Base-by-base conservation (phyloP, 2,113 vertebrate species). In the Mirza zaza region DNA sequence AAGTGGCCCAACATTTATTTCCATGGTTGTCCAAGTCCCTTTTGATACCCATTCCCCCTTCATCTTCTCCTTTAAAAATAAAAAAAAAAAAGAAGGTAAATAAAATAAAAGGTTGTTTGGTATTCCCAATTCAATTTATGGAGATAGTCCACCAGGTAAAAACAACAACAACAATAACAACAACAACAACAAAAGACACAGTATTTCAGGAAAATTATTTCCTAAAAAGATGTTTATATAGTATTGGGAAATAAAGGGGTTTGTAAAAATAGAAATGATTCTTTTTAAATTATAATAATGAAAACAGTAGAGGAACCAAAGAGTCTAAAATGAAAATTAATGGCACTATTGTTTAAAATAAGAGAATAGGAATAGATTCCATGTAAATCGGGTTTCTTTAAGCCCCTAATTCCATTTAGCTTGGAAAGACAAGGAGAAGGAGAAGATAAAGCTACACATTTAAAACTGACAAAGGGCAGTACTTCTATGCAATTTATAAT, bases 401-500 rank as follows among this genome's bases (percentile, higher is more conserved):
- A 95, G 81, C 27, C 88, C 55, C 95, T 85, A 92, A 94, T 97
- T 96, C 79, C 84, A 97, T 94, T 98, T 94, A 79, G 68, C 61
- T 93, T 71, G 34, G 65, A 91, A 96, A 95, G 80, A 97, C 79
- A 91, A 77, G 63, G 68, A 91, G 27, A 96, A 96, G 91, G 85
- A 93, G 79, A 96, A 95, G 93, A 97, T 87, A 97, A 96, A 97
- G 91, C 93, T 95, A 97, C 65, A 92, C 63, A 96, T 97, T 96
- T 96, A 97, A 97, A 95, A 95, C 79, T 93, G 96, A 98, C 91
- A 97, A 96, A 93, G 93, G 55, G 45, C 90, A 97, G 90, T 63
- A 90, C 93, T 95, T 97, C 93, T 87, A 65, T 90, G 91, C 93
- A 97, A 97, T 98, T 98, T 96, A 97, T 95, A 97, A 98, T 98